Conservation (phyloP, 2,113 vertebrate genomes). For the Podarcis cretensis region DNA sequence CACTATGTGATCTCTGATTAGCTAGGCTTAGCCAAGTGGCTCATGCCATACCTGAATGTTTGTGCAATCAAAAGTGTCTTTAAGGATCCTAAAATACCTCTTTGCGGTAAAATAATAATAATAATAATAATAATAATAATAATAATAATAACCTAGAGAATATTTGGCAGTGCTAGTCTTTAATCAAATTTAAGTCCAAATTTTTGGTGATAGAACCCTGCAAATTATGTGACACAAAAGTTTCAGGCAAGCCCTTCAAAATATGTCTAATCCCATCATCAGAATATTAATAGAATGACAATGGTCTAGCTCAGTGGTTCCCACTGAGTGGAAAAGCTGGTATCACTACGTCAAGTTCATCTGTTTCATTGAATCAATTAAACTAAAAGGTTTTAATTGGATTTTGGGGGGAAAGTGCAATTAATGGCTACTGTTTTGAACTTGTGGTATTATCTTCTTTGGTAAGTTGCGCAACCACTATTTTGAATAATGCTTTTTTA, state of each 20-base stretch:
- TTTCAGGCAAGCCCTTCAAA: neutral
- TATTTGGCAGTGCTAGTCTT: neutral
- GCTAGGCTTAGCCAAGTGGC: neutral
- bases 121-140: neutral
- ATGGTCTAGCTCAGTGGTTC: neutral
- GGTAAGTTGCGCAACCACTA: neutral
- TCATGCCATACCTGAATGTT: neutral
- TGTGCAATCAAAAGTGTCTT: neutral
- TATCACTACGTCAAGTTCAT: too few relatives aligned
- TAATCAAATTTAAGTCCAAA: neutral
- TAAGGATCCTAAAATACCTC: neutral
- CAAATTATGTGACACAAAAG: neutral
- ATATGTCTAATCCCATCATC: neutral
- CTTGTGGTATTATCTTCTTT: too few relatives aligned
- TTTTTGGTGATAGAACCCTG: neutral
- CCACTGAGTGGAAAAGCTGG: too few relatives aligned
- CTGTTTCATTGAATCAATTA: too few relatives aligned
- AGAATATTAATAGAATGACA: neutral
- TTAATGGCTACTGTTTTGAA: too few relatives aligned
- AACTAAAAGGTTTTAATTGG: too few relatives aligned
- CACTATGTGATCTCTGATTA: neutral
- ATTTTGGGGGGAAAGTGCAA: too few relatives aligned
- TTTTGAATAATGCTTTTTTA: too few relatives aligned
- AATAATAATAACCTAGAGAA: neutral
- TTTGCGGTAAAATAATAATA: neutral